Evolutionary conservation across 92 coral and sea anemone species (phyloP).

Genomic region (Ricordea florida): DNA sequence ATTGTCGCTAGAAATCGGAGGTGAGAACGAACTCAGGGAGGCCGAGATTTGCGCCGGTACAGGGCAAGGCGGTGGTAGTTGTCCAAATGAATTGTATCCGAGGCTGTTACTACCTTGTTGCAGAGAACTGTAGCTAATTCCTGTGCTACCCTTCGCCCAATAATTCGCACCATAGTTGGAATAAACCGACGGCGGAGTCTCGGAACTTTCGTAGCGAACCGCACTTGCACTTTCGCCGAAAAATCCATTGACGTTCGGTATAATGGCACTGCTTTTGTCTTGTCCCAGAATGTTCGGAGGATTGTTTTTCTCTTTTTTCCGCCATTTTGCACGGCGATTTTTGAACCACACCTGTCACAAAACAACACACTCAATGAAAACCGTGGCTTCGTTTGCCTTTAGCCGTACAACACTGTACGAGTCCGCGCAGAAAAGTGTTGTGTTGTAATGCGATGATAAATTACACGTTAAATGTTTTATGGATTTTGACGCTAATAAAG

Average conservation of each 20-base stretch:
- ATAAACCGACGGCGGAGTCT: conserved; percentile 78
- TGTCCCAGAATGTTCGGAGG: conserved; percentile 81
- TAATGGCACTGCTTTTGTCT: conserved; percentile 75
- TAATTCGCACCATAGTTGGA: conserved; percentile 79
- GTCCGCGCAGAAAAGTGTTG: conserved; percentile 13
- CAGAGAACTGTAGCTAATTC: conserved; percentile 66
- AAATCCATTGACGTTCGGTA: conserved; percentile 76
- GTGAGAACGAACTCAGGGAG: conserved; percentile 80
- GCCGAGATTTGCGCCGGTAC: conserved; percentile 81
- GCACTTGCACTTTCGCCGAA: conserved; percentile 68
- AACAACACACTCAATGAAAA: conserved; percentile 26
- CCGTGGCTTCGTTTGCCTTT: conserved; percentile 13
- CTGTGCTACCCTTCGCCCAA: conserved; percentile 75
- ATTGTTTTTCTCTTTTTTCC: conserved; percentile 95
- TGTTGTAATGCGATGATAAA: conserved; percentile 31
- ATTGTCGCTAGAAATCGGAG: conserved; percentile 73
- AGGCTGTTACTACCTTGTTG: conserved; percentile 65
- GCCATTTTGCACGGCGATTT: conserved; percentile 97
- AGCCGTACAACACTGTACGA: conserved; percentile 7
- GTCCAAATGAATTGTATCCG: conserved; percentile 71
- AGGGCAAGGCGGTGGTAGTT: conserved; percentile 73
- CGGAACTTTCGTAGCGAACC: conserved; percentile 79
- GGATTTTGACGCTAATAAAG: conserved; percentile 24
- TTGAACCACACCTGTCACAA: conserved; percentile 94
- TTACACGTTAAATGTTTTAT: conserved; percentile 11